phyloP scores from a whole-genome alignment of 1,140 invertebrate genomes.

The Globodera ellingtonae region DNA sequence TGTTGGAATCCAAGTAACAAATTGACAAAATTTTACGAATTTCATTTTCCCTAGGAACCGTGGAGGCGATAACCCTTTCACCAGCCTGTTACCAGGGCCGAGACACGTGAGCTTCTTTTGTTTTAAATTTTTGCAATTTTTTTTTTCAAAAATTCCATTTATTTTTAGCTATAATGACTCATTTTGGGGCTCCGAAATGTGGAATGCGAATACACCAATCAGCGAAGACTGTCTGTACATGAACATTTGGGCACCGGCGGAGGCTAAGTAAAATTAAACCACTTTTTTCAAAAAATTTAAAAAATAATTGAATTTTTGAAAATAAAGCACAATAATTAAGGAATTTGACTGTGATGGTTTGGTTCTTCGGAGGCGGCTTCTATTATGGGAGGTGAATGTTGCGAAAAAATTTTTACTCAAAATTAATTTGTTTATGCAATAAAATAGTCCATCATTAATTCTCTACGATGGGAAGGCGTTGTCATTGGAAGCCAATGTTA shows the following conservation, averaged over 20 bases:
- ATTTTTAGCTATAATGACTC: slow-evolving; percentile 55
- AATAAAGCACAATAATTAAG: slow-evolving; percentile 37
- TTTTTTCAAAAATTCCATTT: slow-evolving; percentile 7
- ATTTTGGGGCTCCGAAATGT: slow-evolving; percentile 66
- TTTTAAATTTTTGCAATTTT: background rate
- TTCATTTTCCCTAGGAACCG: slow-evolving; percentile 29
- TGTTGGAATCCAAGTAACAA: too few relatives aligned
- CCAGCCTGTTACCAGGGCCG: slow-evolving; percentile 55
- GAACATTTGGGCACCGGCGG: slow-evolving; percentile 63
- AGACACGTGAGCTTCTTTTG: slow-evolving; percentile 28
- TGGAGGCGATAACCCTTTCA: slow-evolving; percentile 53
- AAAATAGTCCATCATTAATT: slow-evolving; percentile 53
- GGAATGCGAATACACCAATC: slow-evolving; percentile 65
- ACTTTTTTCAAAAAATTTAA: background rate
- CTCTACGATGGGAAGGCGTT: slow-evolving; percentile 64
- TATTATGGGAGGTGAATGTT: slow-evolving; percentile 48
- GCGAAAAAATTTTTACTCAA: background rate
- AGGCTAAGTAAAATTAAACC: slow-evolving; percentile 34
- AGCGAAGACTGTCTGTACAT: slow-evolving; percentile 64
- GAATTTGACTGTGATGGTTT: slow-evolving; percentile 65
- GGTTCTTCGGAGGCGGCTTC: slow-evolving; percentile 64
- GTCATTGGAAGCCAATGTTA: slow-evolving; percentile 57
- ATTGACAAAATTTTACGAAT: too few relatives aligned
- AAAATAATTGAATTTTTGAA: background rate
- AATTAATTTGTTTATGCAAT: background rate